Percentiles rank a stretch among this genome's conserved stretches.
Conservation (phyloP, 35 echinoderm and acorn worm species). For the Anneissia japonica region DNA sequence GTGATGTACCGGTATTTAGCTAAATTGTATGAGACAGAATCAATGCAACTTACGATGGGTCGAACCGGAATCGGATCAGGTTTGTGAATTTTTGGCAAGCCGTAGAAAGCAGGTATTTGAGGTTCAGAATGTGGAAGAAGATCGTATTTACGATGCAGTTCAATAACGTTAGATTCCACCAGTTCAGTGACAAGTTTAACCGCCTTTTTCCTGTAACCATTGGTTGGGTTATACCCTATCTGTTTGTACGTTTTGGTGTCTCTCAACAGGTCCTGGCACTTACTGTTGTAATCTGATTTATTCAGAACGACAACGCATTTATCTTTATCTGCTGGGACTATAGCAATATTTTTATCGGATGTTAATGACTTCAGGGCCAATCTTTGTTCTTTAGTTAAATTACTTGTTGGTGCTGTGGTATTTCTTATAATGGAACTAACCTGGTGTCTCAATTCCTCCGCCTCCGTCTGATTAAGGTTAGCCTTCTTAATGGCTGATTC, state of each 20-base stretch:
- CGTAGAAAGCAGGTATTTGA: not conserved
- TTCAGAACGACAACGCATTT: no score
- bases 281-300: not conserved
- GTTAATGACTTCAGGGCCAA: not conserved
- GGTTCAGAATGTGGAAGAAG: not conserved
- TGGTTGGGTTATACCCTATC: conserved; percentile 1
- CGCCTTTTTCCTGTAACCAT: conserved; percentile 7
- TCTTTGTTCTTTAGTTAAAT: conserved; percentile 2
- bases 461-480: no score
- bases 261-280: not conserved
- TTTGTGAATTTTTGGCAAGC: conserved; percentile 17
- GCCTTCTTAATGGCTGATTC: no score
- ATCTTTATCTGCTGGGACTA: conserved; percentile 9
- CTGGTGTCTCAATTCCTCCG: not conserved
- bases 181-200: not conserved
- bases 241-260: not conserved
- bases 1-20: no score
- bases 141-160: not conserved
- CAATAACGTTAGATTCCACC: not conserved
- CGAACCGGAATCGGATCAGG: not conserved
- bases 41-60: conserved; percentile 8
- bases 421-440: not conserved
- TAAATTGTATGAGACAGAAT: not conserved
- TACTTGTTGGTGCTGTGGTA: not conserved
- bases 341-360: conserved; percentile 6